A percentile compares a stretch with the other conserved stretches of the same genome.
Evolutionary conservation across 2,888 invertebrate genomes (phyloP).

Genomic region (Mythimna pallens): DNA sequence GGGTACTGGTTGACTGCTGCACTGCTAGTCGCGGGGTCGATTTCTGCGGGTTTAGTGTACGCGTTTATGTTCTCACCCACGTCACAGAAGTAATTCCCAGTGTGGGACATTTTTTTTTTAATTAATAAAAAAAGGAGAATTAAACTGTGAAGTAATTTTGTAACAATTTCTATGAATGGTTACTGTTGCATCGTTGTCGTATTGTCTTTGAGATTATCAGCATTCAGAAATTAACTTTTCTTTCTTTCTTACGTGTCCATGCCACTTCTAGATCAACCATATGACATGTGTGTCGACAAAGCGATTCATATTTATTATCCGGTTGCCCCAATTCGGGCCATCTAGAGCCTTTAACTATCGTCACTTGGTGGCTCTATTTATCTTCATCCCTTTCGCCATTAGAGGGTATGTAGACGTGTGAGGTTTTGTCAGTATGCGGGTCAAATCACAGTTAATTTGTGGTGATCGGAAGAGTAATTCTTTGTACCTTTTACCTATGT

Average conservation of each 20-base stretch:
- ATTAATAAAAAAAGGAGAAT: too few species aligned
- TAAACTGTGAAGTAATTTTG: neutral
- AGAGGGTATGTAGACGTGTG: conserved; percentile 2
- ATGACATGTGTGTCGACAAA: conserved; percentile 19
- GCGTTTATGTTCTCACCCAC: too few species aligned
- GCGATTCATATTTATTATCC: conserved; percentile 59
- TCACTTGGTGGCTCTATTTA: conserved; percentile 55
- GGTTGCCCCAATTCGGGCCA: conserved; percentile 26
- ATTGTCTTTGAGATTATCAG: neutral
- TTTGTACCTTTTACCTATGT: neutral
- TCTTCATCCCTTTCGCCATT: conserved; percentile 46
- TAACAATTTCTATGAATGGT: neutral
- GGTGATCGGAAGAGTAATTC: neutral
- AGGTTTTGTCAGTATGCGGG: neutral
- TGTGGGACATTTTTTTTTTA: too few species aligned
- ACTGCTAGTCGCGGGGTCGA: too few species aligned
- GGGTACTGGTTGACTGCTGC: too few species aligned
- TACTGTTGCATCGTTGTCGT: accelerated
- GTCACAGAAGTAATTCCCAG: too few species aligned
- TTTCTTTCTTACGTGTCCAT: neutral
- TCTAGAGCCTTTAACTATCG: conserved; percentile 42
- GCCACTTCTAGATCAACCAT: conserved; percentile 36
- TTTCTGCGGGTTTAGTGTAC: too few species aligned
- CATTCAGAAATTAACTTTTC: neutral
- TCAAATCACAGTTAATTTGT: conserved; percentile 13